Conservation (phyloP, 2,888 invertebrate species). For the Drosophila koepferae region DNA sequence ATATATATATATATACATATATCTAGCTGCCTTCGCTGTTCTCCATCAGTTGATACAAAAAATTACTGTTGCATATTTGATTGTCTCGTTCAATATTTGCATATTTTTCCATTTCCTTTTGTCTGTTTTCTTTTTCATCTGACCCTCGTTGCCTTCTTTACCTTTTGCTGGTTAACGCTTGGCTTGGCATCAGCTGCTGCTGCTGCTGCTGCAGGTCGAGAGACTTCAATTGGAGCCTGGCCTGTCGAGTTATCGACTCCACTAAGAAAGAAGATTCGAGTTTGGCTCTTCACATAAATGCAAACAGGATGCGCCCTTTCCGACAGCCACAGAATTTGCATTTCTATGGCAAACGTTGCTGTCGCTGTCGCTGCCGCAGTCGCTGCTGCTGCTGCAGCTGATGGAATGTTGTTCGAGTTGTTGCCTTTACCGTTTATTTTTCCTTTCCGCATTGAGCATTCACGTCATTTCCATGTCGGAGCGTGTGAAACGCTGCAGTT, state of each 20-base stretch:
- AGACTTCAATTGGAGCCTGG: slow-evolving; percentile 27
- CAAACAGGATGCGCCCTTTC: slow-evolving; percentile 36
- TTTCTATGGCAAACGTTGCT: slow-evolving; percentile 43
- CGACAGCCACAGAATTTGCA: slow-evolving; percentile 57
- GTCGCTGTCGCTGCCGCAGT: slow-evolving; percentile 12
- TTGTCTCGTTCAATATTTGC: slow-evolving; percentile 79
- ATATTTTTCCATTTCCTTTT: slow-evolving; percentile 60
- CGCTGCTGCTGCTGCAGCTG: slow-evolving; percentile 24
- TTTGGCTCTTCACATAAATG: slow-evolving; percentile 35
- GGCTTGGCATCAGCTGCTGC: slow-evolving; percentile 35
- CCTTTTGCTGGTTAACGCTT: slow-evolving; percentile 57
- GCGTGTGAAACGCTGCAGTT: slow-evolving; percentile 65
- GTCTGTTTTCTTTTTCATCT: slow-evolving; percentile 30
- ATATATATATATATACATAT: not conserved
- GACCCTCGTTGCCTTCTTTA: slow-evolving; percentile 45
- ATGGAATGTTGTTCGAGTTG: slow-evolving; percentile 44
- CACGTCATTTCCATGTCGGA: slow-evolving; percentile 42
- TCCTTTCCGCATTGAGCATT: slow-evolving; percentile 27
- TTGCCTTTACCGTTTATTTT: slow-evolving; percentile 26
- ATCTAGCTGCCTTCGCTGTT: slow-evolving; percentile 10
- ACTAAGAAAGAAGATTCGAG: slow-evolving; percentile 24
- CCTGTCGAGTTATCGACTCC: slow-evolving; percentile 49
- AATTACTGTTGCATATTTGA: slow-evolving; percentile 78
- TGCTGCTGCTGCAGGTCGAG: slow-evolving; percentile 16
- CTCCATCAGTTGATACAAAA: slow-evolving; percentile 59